Evolutionary conservation across 2,113 vertebrate species (phyloP).

Genomic region (Romanogobio albipinnatus): DNA sequence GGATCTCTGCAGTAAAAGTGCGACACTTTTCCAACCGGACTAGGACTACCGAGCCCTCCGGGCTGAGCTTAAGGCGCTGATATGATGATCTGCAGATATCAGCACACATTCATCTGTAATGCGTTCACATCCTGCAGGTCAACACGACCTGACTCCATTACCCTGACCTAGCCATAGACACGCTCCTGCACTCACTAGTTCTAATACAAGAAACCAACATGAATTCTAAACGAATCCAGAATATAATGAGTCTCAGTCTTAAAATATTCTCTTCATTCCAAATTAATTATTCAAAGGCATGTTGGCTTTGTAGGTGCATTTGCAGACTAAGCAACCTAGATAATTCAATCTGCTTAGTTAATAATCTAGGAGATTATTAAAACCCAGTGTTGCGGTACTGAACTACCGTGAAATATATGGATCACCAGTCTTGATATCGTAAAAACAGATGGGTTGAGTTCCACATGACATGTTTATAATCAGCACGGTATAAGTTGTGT

Average conservation of each 20-base stretch:
- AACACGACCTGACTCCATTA: conserved; percentile 22
- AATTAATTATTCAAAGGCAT: conserved; percentile 50
- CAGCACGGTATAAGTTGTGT: not conserved
- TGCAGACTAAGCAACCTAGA: conserved; percentile 48
- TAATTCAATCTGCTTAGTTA: conserved; percentile 44
- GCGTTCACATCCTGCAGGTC: not conserved
- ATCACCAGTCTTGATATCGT: not conserved
- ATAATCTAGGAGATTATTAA: conserved; percentile 43
- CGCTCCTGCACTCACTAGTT: conserved; percentile 24
- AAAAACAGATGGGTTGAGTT: conserved; percentile 3
- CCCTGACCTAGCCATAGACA: conserved; percentile 11
- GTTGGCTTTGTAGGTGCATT: conserved; percentile 30
- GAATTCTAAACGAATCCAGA: conserved; percentile 31
- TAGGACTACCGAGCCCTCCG: conserved; percentile 66
- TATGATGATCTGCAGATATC: conserved; percentile 50
- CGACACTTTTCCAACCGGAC: conserved; percentile 72
- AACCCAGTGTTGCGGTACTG: conserved; percentile 4
- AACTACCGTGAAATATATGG: not conserved
- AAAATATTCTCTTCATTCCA: conserved; percentile 45
- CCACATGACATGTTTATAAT: conserved; percentile 11
- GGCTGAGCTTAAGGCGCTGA: conserved; percentile 43
- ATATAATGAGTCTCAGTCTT: conserved; percentile 30
- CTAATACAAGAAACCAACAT: conserved; percentile 29
- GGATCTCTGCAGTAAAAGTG: conserved; percentile 80
- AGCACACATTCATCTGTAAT: conserved; percentile 33